Evolutionary conservation across 1,140 invertebrate genomes (phyloP).

Genomic region (Hycleus cichorii): DNA sequence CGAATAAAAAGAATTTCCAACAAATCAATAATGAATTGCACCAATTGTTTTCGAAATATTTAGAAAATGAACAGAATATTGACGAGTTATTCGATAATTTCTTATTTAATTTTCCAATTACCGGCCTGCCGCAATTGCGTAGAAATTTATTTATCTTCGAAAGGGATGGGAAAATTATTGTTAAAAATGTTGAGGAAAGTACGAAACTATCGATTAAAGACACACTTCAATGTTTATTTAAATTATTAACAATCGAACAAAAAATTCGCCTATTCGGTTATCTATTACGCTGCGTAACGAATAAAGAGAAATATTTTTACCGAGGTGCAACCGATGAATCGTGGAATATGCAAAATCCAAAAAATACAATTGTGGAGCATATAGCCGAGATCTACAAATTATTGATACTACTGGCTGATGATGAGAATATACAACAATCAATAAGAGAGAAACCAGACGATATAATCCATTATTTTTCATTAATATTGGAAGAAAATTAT

Average conservation of each 20-base stretch:
- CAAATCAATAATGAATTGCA: conserved; percentile 19
- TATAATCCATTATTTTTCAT: conserved; percentile 14
- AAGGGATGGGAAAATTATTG: not conserved
- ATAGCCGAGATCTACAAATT: conserved; percentile 18
- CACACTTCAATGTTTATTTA: not conserved
- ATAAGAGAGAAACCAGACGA: conserved; percentile 37
- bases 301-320: conserved; percentile 14
- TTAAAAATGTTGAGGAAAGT: not conserved
- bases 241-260: not conserved
- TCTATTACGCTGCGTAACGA: conserved; percentile 8
- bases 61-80: conserved; percentile 12
- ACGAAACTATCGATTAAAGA: too few relatives aligned
- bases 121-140: not conserved
- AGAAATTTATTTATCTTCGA: conserved; percentile 1
- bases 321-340: too few relatives aligned
- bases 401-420: conserved; percentile 35
- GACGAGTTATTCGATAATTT: conserved; percentile 25
- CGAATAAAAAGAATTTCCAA: conserved; percentile 13
- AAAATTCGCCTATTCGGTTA: conserved; percentile 9
- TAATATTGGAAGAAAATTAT: too few relatives aligned
- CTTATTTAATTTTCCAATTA: conserved; percentile 21
- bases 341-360: too few relatives aligned
- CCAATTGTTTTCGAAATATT: conserved; percentile 24
- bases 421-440: conserved; percentile 38
- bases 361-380: too few relatives aligned